phyloP scores from a whole-genome alignment of 2,113 vertebrate genomes.

The Crotalus viridis region DNA sequence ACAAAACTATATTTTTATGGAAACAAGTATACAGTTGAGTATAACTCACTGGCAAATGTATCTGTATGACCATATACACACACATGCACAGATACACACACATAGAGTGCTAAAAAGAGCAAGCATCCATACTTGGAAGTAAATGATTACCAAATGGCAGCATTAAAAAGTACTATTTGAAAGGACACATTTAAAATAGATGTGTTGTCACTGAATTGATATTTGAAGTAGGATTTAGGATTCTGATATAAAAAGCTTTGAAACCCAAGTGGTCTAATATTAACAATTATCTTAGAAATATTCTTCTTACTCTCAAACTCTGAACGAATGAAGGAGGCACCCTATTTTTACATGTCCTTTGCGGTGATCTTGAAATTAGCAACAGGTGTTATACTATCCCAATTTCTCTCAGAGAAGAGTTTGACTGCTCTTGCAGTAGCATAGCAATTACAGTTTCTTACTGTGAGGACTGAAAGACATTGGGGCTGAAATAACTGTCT shows the following conservation, averaged over 20 bases:
- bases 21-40: slow-evolving; percentile 21
- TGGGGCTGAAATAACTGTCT: slow-evolving; percentile 41
- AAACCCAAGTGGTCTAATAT: slow-evolving; percentile 54
- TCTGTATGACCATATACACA: neutral
- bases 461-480: slow-evolving; percentile 25
- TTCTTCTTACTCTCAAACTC: slow-evolving; percentile 40
- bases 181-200: slow-evolving; percentile 49
- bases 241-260: slow-evolving; percentile 34
- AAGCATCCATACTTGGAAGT: slow-evolving; percentile 41
- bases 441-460: slow-evolving; percentile 45
- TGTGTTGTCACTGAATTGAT: slow-evolving; percentile 44
- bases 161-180: slow-evolving; percentile 51
- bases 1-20: slow-evolving; percentile 25
- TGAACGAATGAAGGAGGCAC: slow-evolving; percentile 29
- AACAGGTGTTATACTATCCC: slow-evolving; percentile 53
- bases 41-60: neutral
- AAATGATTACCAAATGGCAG: slow-evolving; percentile 54
- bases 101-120: slow-evolving; percentile 20
- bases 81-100: too few species aligned
- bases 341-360: slow-evolving; percentile 52
- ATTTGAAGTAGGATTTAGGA: slow-evolving; percentile 57
- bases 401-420: slow-evolving; percentile 44
- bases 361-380: slow-evolving; percentile 52
- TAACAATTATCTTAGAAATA: slow-evolving; percentile 49
- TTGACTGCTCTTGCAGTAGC: slow-evolving; percentile 49